phyloP scores from a whole-genome alignment of 1,140 invertebrate genomes.

The Drosophila malerkotliana region DNA sequence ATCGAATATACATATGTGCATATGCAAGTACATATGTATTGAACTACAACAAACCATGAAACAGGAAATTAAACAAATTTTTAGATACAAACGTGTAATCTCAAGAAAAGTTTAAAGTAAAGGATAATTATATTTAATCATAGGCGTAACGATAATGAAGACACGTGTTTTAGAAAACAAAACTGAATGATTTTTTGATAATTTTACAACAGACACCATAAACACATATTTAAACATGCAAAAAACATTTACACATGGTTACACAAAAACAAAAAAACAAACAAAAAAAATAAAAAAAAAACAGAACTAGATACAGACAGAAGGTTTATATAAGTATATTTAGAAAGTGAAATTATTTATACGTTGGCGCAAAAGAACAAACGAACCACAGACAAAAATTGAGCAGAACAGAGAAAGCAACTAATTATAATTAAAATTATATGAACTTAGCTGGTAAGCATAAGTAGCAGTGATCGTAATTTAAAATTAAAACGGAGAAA shows the following conservation, averaged over 20 bases:
- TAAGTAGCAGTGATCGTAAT: constrained; percentile 81
- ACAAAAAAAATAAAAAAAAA: constrained; percentile 32
- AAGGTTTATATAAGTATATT: constrained; percentile 77
- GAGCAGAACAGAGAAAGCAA: constrained; percentile 46
- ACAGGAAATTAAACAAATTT: constrained; percentile 81
- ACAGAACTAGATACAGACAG: constrained; percentile 44
- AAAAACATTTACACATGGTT: constrained; percentile 27
- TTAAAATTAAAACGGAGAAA: constrained; percentile 68
- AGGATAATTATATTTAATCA: constrained; percentile 57
- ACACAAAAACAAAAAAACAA: constrained; percentile 14
- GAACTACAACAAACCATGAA: constrained; percentile 76
- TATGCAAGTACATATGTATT: constrained; percentile 48
- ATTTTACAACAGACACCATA: constrained; percentile 66
- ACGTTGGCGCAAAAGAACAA: constrained; percentile 75
- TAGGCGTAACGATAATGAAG: constrained; percentile 53
- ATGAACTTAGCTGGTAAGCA: constrained; percentile 74
- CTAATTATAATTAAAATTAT: constrained; percentile 74
- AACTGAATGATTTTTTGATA: constrained; percentile 81
- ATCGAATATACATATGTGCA: constrained; percentile 51
- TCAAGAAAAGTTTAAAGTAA: constrained; percentile 47
- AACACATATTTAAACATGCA: constrained; percentile 7
- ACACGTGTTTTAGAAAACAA: constrained; percentile 64
- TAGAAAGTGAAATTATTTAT: constrained; percentile 80
- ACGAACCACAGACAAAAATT: constrained; percentile 33
- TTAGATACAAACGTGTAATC: constrained; percentile 79